Base-by-base conservation (phyloP, 2,113 vertebrate genomes). In the Triplophysa siluroides region DNA sequence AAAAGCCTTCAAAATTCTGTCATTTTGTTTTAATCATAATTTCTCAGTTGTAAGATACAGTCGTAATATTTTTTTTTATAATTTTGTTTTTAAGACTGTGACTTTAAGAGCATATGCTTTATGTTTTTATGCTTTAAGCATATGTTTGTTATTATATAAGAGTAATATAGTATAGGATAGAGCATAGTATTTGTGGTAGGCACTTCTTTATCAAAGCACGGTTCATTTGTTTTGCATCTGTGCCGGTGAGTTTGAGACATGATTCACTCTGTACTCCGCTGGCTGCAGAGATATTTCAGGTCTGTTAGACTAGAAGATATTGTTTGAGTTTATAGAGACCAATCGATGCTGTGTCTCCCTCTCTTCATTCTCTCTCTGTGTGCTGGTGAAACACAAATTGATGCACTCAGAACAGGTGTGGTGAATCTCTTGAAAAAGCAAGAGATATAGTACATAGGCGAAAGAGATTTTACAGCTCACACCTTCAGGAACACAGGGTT, bases 201-300 rank as follows among this genome's bases (percentile, higher is more conserved):
- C 3, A 29, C 29, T 29, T 29, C 26, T 29, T 29, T 29, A 43
- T 33, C 1, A 33, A 33, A 33, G 29, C 29, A 43, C 8, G 8
- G 43, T 43, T 43, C 10, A 43, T 43, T 11, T 43, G 43, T 12
- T 45, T 45, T 45, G 11, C 16, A 16, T 21, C 54, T 58, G 19
- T 8, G 16, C 6, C 19, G 16, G 19, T 21, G 7, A 21, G 12
- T 13, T 5, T 43, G 41, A 62, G 21, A 47, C 26, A 76, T 33
- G 62, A n/a, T 9, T 26, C 21, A n/a, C 61, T 54, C 21, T n/a
- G 0, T 2, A 50, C 21, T 63, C 47, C 23, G 4, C 26, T 18
- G 18, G 23, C 45, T 54, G 61, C 74, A 76, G 60, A 63, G 60
- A 60, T 77, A 66, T 77, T 77, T 77, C 33, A 68, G 38, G n/a